phyloP scores from a whole-genome alignment of 1,140 invertebrate genomes.

The Diorhabda carinulata region DNA sequence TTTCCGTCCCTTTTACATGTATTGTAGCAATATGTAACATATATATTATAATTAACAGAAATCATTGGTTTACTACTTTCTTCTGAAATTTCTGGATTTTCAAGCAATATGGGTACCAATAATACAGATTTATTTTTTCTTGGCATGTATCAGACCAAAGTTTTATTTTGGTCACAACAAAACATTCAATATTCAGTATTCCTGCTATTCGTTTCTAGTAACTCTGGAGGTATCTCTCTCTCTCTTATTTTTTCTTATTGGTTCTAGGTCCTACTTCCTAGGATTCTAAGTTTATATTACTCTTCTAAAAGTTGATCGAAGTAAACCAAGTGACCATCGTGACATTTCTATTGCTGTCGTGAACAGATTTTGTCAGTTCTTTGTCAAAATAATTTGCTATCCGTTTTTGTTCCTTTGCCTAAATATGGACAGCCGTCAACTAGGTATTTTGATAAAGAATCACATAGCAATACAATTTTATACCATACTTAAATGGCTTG shows the following conservation, averaged over 20 bases:
- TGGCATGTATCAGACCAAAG: constrained; percentile 31
- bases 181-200: constrained; percentile 13
- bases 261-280: too few species aligned
- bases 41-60: too few species aligned
- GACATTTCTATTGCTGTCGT: constrained; percentile 37
- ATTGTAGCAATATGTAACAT: too few species aligned
- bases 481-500: constrained; percentile 44
- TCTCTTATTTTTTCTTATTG: constrained; percentile 35
- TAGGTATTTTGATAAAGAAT: constrained; percentile 25
- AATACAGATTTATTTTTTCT: constrained; percentile 22
- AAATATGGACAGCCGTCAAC: constrained; percentile 40
- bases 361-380: constrained; percentile 8
- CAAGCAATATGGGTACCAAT: too few species aligned
- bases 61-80: too few species aligned
- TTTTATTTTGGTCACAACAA: constrained; percentile 21
- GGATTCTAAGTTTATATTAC: constrained; percentile 39
- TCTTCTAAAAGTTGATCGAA: constrained; percentile 38
- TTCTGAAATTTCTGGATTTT: too few species aligned
- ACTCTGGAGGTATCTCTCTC: constrained; percentile 37
- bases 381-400: constrained; percentile 29
- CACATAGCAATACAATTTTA: constrained; percentile 43
- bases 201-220: constrained; percentile 19
- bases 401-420: constrained; percentile 37
- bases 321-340: constrained; percentile 46
- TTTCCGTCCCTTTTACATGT: too few species aligned